Percentiles rank a stretch among this genome's conserved stretches.
Conservation (phyloP, 2,113 vertebrate species). For the Rhadina sibilatrix region DNA sequence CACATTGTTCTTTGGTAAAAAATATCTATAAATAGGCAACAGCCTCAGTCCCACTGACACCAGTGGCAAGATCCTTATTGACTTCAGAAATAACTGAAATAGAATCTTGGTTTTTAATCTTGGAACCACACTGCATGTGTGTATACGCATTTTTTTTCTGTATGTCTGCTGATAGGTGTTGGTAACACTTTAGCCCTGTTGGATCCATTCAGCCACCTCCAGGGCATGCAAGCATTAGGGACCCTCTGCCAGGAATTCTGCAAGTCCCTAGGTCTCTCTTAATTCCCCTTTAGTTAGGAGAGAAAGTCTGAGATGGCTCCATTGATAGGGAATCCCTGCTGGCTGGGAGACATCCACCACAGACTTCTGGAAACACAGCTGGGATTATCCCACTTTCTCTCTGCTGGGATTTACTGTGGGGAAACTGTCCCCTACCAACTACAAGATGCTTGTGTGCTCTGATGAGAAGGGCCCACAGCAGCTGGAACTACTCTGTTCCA, state of each 20-base stretch:
- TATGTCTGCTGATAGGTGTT: background rate
- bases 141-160: background rate
- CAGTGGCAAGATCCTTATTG: background rate
- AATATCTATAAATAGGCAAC: background rate
- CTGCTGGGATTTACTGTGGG: background rate
- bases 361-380: background rate
- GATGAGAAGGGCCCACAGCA: background rate
- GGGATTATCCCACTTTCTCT: slow-evolving; percentile 29
- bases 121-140: no score
- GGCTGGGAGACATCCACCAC: background rate
- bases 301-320: slow-evolving; percentile 35
- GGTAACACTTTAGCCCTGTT: background rate
- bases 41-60: background rate
- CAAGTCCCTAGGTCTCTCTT: background rate
- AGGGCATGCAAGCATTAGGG: background rate
- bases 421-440: accelerated
- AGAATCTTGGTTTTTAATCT: background rate
- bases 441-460: background rate
- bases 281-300: background rate
- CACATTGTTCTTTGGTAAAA: background rate
- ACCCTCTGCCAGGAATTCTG: background rate
- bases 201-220: background rate
- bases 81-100: background rate
- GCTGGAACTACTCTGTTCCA: background rate
- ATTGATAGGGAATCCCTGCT: slow-evolving; percentile 5